Evolutionary conservation across 2,113 vertebrate species (phyloP).

Genomic region (Noctilio leporinus): DNA sequence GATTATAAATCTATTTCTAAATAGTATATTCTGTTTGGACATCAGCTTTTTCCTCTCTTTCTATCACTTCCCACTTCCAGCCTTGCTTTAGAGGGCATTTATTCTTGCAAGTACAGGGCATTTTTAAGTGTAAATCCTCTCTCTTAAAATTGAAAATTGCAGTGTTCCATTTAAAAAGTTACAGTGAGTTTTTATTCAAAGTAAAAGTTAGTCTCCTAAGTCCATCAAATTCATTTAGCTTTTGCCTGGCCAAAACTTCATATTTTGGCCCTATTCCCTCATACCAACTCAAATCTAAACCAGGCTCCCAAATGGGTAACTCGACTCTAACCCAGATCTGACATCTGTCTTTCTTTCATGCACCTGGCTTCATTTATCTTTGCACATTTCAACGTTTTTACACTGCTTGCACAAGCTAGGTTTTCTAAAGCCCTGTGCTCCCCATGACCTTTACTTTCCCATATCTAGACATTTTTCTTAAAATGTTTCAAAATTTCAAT

Average conservation of each 20-base stretch:
- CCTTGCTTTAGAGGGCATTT: not conserved
- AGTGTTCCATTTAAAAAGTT: not conserved
- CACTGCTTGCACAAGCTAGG: not conserved
- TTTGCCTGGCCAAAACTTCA: not conserved
- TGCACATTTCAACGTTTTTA: slow-evolving; percentile 22
- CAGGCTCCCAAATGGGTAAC: not conserved
- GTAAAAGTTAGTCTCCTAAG: not conserved
- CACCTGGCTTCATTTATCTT: slow-evolving; percentile 44
- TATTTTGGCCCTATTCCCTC: not conserved
- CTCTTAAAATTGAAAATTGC: not conserved
- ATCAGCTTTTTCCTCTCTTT: not conserved
- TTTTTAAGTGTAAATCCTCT: not conserved
- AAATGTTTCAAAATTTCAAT: not conserved
- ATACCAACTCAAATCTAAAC: not conserved
- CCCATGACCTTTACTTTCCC: not conserved
- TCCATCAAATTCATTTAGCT: slow-evolving; percentile 4
- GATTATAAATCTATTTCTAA: not conserved
- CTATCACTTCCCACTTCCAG: not conserved
- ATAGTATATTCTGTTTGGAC: not conserved
- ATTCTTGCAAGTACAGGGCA: not conserved
- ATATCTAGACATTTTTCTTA: not conserved
- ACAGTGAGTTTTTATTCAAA: not conserved
- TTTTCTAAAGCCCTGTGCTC: not conserved
- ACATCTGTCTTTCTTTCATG: slow-evolving; percentile 1
- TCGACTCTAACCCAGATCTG: not conserved